Evolutionary conservation across 2,113 vertebrate species (phyloP).

Genomic region (Syngnathus scovelli): DNA sequence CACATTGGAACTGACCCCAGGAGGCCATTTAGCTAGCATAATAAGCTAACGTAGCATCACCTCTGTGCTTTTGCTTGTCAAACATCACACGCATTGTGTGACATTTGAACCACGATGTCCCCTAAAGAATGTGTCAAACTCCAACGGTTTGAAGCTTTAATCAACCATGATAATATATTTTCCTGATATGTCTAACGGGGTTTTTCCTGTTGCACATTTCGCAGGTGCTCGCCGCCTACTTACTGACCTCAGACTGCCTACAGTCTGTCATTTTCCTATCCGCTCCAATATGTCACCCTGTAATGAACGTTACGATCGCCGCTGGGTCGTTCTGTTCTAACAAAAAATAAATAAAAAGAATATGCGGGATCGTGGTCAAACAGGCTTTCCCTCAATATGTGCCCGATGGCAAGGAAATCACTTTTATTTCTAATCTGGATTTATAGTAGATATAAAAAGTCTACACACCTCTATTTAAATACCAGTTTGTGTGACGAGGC

Average conservation of each 20-base stretch:
- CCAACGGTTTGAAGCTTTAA: neutral
- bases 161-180: neutral
- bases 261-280: constrained; percentile 5
- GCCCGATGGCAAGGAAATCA: no score
- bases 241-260: constrained; percentile 2
- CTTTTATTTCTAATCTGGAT: neutral
- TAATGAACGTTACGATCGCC: neutral
- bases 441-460: neutral
- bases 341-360: neutral
- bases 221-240: constrained; percentile 5
- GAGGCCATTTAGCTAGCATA: neutral
- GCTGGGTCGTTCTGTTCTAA: neutral
- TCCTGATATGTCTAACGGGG: neutral
- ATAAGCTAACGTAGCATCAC: neutral
- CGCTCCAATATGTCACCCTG: neutral
- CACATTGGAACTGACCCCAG: neutral
- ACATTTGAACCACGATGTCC: neutral
- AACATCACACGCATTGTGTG: neutral
- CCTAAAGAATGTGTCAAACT: neutral
- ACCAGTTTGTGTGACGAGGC: neutral
- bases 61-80: neutral
- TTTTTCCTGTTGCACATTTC: constrained; percentile 9
- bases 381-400: neutral
- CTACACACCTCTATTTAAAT: neutral
- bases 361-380: neutral